These are phyloP conservation scores for Pseudolaguvia tuberculata DNA, from an alignment of 2,113 vertebrate species.

Conservation along the genomic window DNA sequence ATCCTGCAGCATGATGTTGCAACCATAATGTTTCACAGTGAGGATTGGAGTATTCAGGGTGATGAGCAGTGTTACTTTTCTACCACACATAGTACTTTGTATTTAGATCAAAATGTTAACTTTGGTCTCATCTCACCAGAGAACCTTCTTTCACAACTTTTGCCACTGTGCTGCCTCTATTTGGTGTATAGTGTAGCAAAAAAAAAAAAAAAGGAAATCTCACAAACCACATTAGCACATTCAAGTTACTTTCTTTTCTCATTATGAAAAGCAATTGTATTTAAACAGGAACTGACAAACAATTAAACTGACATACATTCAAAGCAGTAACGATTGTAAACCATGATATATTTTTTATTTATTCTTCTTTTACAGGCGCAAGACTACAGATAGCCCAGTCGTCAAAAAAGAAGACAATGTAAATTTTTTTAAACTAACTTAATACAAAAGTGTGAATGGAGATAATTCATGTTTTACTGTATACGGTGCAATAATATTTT, in stretches of 20 bases:
- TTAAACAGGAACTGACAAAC: background rate
- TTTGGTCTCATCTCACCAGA: too few relatives aligned
- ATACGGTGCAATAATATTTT: slow-evolving; percentile 4
- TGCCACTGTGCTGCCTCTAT: background rate
- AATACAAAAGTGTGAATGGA: background rate
- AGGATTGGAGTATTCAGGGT: too few relatives aligned
- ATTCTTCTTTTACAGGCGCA: slow-evolving; percentile 64
- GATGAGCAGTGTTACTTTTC: too few relatives aligned
- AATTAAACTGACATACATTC: background rate
- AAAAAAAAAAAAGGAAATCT: background rate
- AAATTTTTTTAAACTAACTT: slow-evolving; percentile 30
- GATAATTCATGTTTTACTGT: background rate
- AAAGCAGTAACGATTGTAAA: background rate
- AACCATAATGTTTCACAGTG: too few relatives aligned
- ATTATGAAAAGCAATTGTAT: too few relatives aligned
- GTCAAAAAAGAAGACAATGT: slow-evolving; percentile 65
- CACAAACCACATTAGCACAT: background rate
- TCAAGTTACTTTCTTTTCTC: too few relatives aligned
- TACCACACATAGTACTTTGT: too few relatives aligned
- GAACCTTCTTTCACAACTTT: too few relatives aligned
- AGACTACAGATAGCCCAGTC: slow-evolving; percentile 64
- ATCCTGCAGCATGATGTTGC: too few relatives aligned
- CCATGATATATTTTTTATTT: background rate
- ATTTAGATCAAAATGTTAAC: too few relatives aligned
- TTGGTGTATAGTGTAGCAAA: background rate